Percentiles rank a stretch among this genome's conserved stretches.
Evolutionary conservation across 1,140 invertebrate species (phyloP).

Genomic region (Tenebrio molitor): DNA sequence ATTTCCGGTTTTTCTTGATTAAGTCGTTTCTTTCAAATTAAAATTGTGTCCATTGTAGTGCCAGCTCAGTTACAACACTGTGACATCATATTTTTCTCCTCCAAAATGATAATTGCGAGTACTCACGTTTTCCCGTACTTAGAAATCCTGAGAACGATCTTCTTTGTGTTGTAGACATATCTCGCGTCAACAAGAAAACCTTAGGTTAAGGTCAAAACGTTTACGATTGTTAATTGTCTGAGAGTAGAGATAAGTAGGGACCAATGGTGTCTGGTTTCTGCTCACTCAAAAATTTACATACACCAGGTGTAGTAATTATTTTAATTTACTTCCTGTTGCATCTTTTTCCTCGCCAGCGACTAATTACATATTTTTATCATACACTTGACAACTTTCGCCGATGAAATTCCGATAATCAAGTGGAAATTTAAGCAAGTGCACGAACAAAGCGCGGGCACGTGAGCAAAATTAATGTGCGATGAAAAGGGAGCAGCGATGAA

Average conservation of each 20-base stretch:
- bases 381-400: constrained; percentile 1
- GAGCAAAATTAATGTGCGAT: constrained; percentile 4
- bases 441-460: background rate
- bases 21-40: too few species aligned
- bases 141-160: constrained; percentile 36
- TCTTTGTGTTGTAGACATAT: constrained; percentile 9
- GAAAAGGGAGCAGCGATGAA: too few species aligned
- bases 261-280: too few species aligned
- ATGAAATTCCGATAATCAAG: background rate
- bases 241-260: too few species aligned
- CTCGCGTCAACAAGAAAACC: constrained; percentile 5
- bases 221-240: too few species aligned
- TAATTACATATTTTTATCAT: constrained; percentile 3
- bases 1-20: background rate
- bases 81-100: constrained; percentile 8
- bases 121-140: constrained; percentile 18
- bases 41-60: too few species aligned
- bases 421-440: constrained; percentile 19
- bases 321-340: constrained; percentile 37
- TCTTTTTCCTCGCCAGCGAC: background rate
- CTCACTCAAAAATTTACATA: too few species aligned
- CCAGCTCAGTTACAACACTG: background rate
- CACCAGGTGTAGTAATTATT: too few species aligned
- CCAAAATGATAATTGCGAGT: constrained; percentile 11
- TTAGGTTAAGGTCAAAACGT: constrained; percentile 29